Evolutionary conservation across 2,888 invertebrate genomes (phyloP), one percentile per base, ranked within the genome.

Genomic region (Lasioglossum malachurum): DNA sequence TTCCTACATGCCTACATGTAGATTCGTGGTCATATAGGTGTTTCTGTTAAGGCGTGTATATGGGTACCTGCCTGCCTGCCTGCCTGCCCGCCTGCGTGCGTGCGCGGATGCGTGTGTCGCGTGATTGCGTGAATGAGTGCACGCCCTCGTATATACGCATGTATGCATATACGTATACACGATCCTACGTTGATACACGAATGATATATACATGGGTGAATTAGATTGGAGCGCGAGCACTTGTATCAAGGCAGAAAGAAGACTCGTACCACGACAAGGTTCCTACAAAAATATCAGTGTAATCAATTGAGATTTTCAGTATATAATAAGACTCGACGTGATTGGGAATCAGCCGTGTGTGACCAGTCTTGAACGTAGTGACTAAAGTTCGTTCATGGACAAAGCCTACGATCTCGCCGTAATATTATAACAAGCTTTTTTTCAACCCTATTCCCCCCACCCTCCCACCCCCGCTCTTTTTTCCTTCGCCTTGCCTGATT

Each of bases 271-370:
- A 86, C 86, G 90, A 90, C 92, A 90, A 92, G 93, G 92, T 93
- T 91, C 88, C 93, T 94, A 94, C 91, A 94, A 94, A 94, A 94
- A 94, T 93, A 93, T 94, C 89, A 92, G 92, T 92, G 91, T 92
- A 93, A 91, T 91, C 92, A 91, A 90, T 91, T 89, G 90, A 91
- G 89, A 90, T 91, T 91, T 31, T 31, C 64, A 64, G 64, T 92
- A 91, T 90, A 90, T 88, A 76, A 90, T 92, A 93, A 89, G 89
- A 91, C 91, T 89, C 89, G 80, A 88, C 92, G 86, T 90, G 88
- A 87, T 89, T 89, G 83, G 60, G 86, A 86, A 84, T 90, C 87
- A 90, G 92, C 89, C 93, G 88, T 90, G 92, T 92, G 87, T 89
- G 89, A 88, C 90, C 90, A 91, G 91, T 92, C 91, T 92, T 92